phyloP scores from a whole-genome alignment of 2,888 invertebrate genomes.

The Microplitis deprimator region DNA sequence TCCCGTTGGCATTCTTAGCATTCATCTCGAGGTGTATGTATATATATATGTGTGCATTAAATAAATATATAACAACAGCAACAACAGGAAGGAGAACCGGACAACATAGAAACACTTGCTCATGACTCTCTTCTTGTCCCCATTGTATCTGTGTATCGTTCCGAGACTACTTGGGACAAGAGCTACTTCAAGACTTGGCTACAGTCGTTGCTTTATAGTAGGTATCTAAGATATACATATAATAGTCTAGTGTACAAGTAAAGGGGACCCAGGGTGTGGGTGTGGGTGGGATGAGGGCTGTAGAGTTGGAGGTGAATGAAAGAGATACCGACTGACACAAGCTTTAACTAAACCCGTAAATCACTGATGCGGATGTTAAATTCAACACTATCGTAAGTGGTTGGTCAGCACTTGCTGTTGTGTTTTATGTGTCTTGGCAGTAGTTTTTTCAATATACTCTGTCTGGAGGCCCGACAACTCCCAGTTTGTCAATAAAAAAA shows the following conservation, averaged over 20 bases:
- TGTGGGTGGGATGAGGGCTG: background rate
- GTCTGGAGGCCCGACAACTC: background rate
- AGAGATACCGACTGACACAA: background rate
- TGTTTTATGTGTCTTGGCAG: constrained; percentile 1
- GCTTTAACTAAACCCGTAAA: background rate
- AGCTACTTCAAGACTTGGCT: background rate
- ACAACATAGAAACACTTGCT: background rate
- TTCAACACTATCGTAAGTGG: constrained; percentile 1
- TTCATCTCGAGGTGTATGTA: constrained; percentile 6
- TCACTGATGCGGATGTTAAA: background rate
- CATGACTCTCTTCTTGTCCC: background rate
- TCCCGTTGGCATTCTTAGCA: constrained; percentile 42
- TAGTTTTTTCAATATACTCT: background rate
- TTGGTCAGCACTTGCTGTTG: constrained; percentile 1
- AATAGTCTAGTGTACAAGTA: background rate
- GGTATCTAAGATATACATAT: background rate
- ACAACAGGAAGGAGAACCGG: background rate
- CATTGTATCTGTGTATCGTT: constrained; percentile 1
- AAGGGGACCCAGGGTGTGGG: background rate
- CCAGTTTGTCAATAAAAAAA: background rate
- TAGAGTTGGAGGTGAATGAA: background rate
- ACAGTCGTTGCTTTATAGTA: background rate
- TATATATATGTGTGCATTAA: background rate
- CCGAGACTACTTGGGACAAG: background rate
- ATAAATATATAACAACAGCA: background rate